Base-by-base conservation (phyloP, 1,140 invertebrate species). In the Camponotus floridanus region DNA sequence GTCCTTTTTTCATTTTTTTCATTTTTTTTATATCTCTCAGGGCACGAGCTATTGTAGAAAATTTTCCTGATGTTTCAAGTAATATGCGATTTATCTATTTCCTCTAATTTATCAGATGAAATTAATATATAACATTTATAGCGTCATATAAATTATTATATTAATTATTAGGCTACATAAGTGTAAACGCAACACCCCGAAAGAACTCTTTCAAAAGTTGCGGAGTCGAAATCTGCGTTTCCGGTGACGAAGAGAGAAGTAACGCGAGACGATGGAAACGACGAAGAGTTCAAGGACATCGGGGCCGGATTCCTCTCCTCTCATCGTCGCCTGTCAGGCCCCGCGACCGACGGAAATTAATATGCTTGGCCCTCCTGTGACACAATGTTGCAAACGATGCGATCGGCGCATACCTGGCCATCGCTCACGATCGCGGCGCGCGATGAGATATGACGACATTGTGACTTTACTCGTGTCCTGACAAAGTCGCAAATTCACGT, bases 381-480 rank as follows among this genome's bases (percentile, higher is more conserved):
- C 79, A 83, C 79, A 83, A 83, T 83, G 79, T 83, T 83, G 68
- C 79, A 74, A 74, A 83, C 79, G 79, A 83, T 83, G 68, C 68
- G 55, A 83, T 83, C 79, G 68, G 55, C 79, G 68, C 68, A 73
- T 83, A 73, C 55, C 67, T 83, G 55, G 55, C 51, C 33, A 45
- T 33, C 62, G 61, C 48, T 79, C 76, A 68, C 68, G 79, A 83
- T 83, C 68, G 48, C 15, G 68, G 26, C 55, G 68, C 68, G 42
- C 79, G 48, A 74, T 61, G 68, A 83, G 68, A 83, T 83, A 83
- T 83, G 79, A 83, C 68, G 79, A 83, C 79, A 83, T 83, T 83
- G 79, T 83, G 79, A 83, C 79, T 83, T 83, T 83, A 83, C 68
- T 57, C 79, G 79, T 83, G 79, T 83, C 79, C 79, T 61, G 79